A percentile compares a stretch with the other conserved stretches of the same genome.
Evolutionary conservation across 35 echinoderm and acorn worm genomes (phyloP).

Genomic region (Heliocidaris tuberculata): DNA sequence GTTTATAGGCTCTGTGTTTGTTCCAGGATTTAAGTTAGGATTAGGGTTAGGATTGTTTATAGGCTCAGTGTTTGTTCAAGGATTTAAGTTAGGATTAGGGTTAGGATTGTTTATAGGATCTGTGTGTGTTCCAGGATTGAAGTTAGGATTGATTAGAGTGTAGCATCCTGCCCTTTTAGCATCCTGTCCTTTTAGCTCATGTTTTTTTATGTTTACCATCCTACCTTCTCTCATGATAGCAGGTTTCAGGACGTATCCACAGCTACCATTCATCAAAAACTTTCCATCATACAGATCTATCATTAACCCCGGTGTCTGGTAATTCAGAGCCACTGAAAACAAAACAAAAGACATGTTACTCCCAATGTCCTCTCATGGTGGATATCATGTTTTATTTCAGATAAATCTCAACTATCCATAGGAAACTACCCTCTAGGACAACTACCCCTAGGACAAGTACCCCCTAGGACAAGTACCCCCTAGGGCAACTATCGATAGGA

Average conservation of each 20-base stretch:
- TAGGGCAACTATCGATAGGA: neutral
- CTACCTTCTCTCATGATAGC: constrained; percentile 98
- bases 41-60: too few relatives aligned
- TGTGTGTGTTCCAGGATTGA: too few relatives aligned
- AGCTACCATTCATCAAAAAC: constrained; percentile 86
- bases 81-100: too few relatives aligned
- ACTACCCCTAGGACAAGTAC: too few relatives aligned
- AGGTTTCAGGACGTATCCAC: constrained; percentile 96
- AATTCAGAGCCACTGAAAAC: constrained; percentile 88
- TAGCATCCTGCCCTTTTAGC: neutral
- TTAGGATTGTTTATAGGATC: too few relatives aligned
- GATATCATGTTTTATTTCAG: neutral
- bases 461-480: too few relatives aligned
- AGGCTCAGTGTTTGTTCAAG: too few relatives aligned
- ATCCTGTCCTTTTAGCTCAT: neutral
- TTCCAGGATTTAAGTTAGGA: too few relatives aligned
- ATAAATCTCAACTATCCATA: neutral
- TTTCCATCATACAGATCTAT: constrained; percentile 97
- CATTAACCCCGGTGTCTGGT: constrained; percentile 97
- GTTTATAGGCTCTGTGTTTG: too few relatives aligned
- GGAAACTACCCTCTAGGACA: neutral
- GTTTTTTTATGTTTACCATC: neutral
- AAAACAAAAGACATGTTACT: neutral
- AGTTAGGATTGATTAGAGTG: too few relatives aligned
- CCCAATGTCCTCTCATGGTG: too few relatives aligned